Conservation (phyloP, 2,888 invertebrate species). For the Drosophila koepferae region DNA sequence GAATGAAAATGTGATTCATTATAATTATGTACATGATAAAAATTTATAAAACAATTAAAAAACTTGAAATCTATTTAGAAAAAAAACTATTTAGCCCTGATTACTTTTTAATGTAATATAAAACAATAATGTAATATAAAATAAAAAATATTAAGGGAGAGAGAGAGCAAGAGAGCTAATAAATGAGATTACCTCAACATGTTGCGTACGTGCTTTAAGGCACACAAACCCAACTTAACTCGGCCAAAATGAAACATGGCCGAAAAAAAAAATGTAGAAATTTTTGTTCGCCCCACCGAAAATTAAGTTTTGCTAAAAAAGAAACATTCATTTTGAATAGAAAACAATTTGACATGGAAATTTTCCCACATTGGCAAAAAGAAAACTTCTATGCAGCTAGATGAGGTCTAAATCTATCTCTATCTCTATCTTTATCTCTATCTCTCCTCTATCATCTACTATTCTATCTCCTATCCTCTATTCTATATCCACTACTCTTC, state of each 20-base stretch:
- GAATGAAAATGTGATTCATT: background rate
- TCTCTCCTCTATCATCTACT: background rate
- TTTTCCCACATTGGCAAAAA: background rate
- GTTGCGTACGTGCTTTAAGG: constrained; percentile 32
- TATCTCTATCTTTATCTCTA: background rate
- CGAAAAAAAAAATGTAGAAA: background rate
- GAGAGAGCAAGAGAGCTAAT: background rate
- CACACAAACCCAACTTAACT: constrained; percentile 20
- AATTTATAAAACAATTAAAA: no score
- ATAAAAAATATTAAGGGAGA: background rate
- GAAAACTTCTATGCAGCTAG: constrained; percentile 15
- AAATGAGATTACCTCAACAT: constrained; percentile 3
- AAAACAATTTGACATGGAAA: background rate
- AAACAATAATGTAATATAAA: background rate
- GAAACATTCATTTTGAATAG: background rate
- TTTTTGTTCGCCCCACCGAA: background rate
- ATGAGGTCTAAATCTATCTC: constrained; percentile 5
- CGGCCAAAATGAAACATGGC: background rate
- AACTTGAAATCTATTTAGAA: no score
- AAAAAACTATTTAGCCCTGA: no score
- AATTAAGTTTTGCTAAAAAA: background rate
- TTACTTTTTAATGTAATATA: no score
- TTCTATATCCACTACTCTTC: background rate
- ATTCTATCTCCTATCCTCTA: background rate
- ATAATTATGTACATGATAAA: no score